phyloP scores from a whole-genome alignment of 1,140 invertebrate genomes.

The Drosophila oshimai region DNA sequence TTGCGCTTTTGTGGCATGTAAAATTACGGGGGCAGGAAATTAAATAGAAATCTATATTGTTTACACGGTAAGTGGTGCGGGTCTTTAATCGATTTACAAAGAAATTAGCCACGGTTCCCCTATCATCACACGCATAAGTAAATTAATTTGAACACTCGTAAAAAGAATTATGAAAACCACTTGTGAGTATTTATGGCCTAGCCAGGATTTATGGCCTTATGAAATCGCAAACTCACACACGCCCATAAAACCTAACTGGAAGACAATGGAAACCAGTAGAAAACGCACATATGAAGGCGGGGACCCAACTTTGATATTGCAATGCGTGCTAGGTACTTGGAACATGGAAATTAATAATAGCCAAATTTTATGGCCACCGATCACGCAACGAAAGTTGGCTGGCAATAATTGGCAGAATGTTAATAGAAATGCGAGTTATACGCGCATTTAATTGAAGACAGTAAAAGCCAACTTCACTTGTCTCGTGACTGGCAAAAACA shows the following conservation, averaged over 20 bases:
- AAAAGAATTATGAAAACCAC: slow-evolving; percentile 61
- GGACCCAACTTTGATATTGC: slow-evolving; percentile 10
- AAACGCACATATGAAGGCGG: slow-evolving; percentile 36
- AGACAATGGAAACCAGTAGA: slow-evolving; percentile 6
- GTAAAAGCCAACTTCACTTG: slow-evolving; percentile 5
- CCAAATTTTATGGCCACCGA: slow-evolving; percentile 36
- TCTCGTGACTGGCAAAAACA: slow-evolving; percentile 19
- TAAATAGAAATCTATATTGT: slow-evolving; percentile 61
- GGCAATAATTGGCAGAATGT: slow-evolving; percentile 58
- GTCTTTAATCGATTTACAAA: background rate
- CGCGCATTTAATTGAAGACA: slow-evolving; percentile 63
- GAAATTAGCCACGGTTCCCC: background rate
- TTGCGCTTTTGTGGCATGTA: slow-evolving; percentile 24
- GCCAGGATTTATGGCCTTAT: slow-evolving; percentile 49
- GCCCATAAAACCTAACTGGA: slow-evolving; percentile 6
- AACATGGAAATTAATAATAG: slow-evolving; percentile 29
- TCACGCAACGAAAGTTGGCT: slow-evolving; percentile 66
- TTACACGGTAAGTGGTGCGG: background rate
- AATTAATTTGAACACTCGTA: slow-evolving; percentile 52
- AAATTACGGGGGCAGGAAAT: slow-evolving; percentile 26
- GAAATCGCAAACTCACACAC: slow-evolving; percentile 13
- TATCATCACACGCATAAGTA: background rate
- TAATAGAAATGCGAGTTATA: slow-evolving; percentile 61
- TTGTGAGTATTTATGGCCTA: slow-evolving; percentile 32
- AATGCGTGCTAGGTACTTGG: slow-evolving; percentile 74